Evolutionary conservation across 2,888 invertebrate species (phyloP).

Genomic region (Cryptophagus acutangulus): DNA sequence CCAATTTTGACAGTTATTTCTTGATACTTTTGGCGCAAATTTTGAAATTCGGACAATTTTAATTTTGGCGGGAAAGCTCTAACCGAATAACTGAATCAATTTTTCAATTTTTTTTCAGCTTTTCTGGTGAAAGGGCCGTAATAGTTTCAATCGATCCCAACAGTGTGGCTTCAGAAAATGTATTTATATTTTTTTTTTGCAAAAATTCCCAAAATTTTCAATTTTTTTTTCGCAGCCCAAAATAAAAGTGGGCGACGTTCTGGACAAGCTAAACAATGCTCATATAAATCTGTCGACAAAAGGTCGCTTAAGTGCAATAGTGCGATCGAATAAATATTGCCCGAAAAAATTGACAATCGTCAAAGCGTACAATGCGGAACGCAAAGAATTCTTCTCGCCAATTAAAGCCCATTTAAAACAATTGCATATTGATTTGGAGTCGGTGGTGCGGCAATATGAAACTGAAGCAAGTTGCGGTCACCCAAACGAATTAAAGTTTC

Average conservation of each 20-base stretch:
- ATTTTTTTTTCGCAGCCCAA: slow-evolving; percentile 53
- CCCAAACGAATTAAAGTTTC: too few relatives aligned
- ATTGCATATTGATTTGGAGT: slow-evolving; percentile 36
- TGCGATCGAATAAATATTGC: slow-evolving; percentile 44
- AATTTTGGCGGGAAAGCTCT: too few relatives aligned
- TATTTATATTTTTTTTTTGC: too few relatives aligned
- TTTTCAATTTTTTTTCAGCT: slow-evolving; percentile 44
- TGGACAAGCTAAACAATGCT: slow-evolving; percentile 60
- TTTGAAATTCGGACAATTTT: too few relatives aligned
- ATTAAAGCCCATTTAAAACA: slow-evolving; percentile 41
- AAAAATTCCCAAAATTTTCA: too few relatives aligned
- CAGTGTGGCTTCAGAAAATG: slow-evolving; percentile 61
- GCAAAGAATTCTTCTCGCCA: slow-evolving; percentile 48
- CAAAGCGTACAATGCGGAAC: slow-evolving; percentile 50
- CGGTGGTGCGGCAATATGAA: slow-evolving; percentile 22
- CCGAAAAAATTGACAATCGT: slow-evolving; percentile 48
- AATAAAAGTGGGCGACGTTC: slow-evolving; percentile 57
- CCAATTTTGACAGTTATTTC: too few relatives aligned
- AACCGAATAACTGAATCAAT: too few relatives aligned
- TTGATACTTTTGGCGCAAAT: too few relatives aligned
- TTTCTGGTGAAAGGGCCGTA: slow-evolving; percentile 55
- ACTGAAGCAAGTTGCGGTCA: background rate
- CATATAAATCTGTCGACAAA: slow-evolving; percentile 48
- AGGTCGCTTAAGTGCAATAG: slow-evolving; percentile 50
- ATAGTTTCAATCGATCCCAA: slow-evolving; percentile 55